These are phyloP conservation scores for Bombycilla garrulus DNA, from an alignment of 2,113 vertebrate genomes.

Conservation along the genomic window DNA sequence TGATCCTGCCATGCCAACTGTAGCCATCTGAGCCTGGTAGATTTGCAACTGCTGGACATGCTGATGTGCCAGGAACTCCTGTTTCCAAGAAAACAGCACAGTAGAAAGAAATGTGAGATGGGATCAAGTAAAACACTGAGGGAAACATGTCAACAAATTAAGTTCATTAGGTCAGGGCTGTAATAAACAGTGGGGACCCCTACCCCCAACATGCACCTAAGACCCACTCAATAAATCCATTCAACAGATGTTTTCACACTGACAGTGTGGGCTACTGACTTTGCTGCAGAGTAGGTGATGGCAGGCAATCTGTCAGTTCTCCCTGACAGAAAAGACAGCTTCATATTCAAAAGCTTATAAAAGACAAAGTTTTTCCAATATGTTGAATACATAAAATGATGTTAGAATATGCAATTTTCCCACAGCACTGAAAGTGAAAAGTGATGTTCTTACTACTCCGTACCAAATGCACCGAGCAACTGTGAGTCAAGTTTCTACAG, in stretches of 20 bases:
- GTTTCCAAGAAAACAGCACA: conserved; percentile 76
- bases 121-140: conserved; percentile 66
- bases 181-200: conserved; percentile 69
- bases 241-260: conserved; percentile 75
- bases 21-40: conserved; percentile 72
- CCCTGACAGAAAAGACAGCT: conserved; percentile 24
- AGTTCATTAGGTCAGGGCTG: conserved; percentile 79
- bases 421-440: background rate
- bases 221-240: conserved; percentile 74
- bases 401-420: background rate
- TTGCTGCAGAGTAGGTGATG: conserved; percentile 27
- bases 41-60: conserved; percentile 68
- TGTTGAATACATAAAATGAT: background rate
- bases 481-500: background rate
- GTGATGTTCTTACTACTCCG: background rate
- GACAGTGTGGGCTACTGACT: conserved; percentile 38
- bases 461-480: background rate
- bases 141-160: conserved; percentile 77
- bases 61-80: conserved; percentile 67
- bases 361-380: background rate
- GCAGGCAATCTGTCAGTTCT: conserved; percentile 68
- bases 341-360: background rate
- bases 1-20: conserved; percentile 75
- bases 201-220: background rate
- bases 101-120: conserved; percentile 75